phyloP scores from a whole-genome alignment of 2,888 invertebrate genomes.

The Phragmatobia fuliginosa region DNA sequence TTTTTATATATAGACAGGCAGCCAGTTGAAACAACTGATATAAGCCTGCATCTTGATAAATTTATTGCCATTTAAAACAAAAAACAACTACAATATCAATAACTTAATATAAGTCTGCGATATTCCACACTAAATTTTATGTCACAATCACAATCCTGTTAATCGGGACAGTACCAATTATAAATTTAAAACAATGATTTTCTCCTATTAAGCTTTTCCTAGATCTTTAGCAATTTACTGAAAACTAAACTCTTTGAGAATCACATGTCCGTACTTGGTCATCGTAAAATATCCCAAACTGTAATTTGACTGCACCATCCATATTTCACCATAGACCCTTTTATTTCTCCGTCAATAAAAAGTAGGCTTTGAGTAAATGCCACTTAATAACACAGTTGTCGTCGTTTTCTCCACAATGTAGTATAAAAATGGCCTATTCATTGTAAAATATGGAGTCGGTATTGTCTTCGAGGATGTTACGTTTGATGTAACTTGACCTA shows the following conservation, averaged over 20 bases:
- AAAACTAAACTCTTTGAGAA: background rate
- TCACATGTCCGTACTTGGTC: background rate
- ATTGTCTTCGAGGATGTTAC: constrained; percentile 82
- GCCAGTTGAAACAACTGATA: no score
- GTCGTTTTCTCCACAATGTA: constrained; percentile 89
- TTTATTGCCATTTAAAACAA: no score
- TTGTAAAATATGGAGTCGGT: constrained; percentile 87
- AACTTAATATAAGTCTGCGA: no score
- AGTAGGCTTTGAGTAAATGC: constrained; percentile 82
- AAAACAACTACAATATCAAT: no score
- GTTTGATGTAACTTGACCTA: constrained; percentile 89
- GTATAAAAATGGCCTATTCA: constrained; percentile 89
- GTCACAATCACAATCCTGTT: no score
- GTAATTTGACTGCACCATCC: background rate
- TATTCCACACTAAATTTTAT: no score
- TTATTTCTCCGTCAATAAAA: constrained; percentile 58
- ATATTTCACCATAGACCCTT: background rate
- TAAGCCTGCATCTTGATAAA: no score
- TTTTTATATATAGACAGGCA: no score
- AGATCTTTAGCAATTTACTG: background rate
- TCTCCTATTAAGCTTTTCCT: background rate
- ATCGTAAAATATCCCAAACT: background rate
- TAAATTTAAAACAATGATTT: background rate
- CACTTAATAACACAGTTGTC: constrained; percentile 88
- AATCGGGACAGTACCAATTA: background rate